A percentile compares a stretch with the other conserved stretches of the same genome.
These are phyloP conservation scores for Noctuana brunneofusca DNA, from an alignment of 2,888 invertebrate species.

Conservation along the genomic window DNA sequence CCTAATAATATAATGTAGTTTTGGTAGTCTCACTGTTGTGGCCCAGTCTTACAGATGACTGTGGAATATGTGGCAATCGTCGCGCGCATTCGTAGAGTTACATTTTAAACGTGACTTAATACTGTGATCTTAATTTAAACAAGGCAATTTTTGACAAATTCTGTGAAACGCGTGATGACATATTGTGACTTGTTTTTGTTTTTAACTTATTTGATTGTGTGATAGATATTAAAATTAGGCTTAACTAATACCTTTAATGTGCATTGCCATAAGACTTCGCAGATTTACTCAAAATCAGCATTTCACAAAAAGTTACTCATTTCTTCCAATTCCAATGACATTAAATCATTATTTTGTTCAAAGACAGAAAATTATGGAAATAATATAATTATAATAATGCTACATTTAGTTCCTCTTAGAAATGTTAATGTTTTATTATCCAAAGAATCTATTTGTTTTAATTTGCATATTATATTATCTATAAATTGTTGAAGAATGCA, in stretches of 20 bases:
- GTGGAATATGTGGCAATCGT: slow-evolving; percentile 78
- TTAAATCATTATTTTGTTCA: slow-evolving; percentile 47
- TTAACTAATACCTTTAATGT: slow-evolving; percentile 65
- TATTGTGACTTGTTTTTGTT: slow-evolving; percentile 59
- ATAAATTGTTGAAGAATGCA: slow-evolving; percentile 65
- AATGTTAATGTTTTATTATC: slow-evolving; percentile 78
- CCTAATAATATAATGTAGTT: slow-evolving; percentile 51
- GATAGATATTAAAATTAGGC: slow-evolving; percentile 67
- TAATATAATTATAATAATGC: slow-evolving; percentile 43
- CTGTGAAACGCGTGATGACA: slow-evolving; percentile 71
- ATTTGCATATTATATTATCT: slow-evolving; percentile 63
- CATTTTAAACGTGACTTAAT: slow-evolving; percentile 79
- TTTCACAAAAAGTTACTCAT: slow-evolving; percentile 57
- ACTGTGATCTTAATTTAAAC: slow-evolving; percentile 83
- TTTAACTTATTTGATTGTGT: slow-evolving; percentile 76
- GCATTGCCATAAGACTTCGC: slow-evolving; percentile 74
- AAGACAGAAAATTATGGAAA: slow-evolving; percentile 50
- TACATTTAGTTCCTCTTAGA: slow-evolving; percentile 81
- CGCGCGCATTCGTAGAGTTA: slow-evolving; percentile 73
- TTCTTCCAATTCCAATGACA: slow-evolving; percentile 50
- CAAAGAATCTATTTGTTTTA: slow-evolving; percentile 74
- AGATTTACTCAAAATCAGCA: slow-evolving; percentile 72
- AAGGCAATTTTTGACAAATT: slow-evolving; percentile 77
- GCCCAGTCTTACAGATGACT: slow-evolving; percentile 71
- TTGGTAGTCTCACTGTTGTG: slow-evolving; percentile 60